Percentiles rank a stretch among this genome's conserved stretches.
These are phyloP conservation scores for Xiphorhynchus erythropygius DNA, from an alignment of 2,797 vertebrate genomes.

Conservation along the genomic window DNA sequence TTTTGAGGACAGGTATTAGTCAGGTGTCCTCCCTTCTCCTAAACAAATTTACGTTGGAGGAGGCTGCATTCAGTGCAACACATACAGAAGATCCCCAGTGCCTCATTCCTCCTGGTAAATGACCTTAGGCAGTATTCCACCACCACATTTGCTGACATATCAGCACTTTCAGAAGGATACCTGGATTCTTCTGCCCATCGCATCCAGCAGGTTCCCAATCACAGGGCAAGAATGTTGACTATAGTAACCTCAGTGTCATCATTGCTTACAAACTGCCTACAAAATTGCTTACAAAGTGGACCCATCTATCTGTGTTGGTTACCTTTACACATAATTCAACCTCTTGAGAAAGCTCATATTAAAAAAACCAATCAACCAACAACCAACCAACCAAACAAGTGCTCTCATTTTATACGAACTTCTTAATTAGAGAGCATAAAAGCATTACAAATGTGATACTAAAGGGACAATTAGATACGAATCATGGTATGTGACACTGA, in stretches of 20 bases:
- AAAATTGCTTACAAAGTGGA: background rate
- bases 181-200: background rate
- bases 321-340: background rate
- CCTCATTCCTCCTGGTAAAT: background rate
- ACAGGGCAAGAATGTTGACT: background rate
- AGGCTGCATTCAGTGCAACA: accelerated
- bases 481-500: background rate
- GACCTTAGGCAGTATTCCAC: background rate
- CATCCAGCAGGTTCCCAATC: background rate
- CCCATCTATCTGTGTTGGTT: background rate
- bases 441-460: background rate
- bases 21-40: background rate
- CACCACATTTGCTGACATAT: accelerated
- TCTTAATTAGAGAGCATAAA: background rate
- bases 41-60: background rate
- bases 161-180: background rate
- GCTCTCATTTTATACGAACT: background rate
- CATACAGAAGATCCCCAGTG: accelerated
- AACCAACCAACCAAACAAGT: background rate
- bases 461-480: background rate
- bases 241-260: background rate
- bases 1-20: background rate
- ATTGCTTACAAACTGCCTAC: background rate
- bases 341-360: background rate
- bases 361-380: background rate